Base-by-base conservation (phyloP, 2,797 vertebrate genomes). In the Pterois miles region DNA sequence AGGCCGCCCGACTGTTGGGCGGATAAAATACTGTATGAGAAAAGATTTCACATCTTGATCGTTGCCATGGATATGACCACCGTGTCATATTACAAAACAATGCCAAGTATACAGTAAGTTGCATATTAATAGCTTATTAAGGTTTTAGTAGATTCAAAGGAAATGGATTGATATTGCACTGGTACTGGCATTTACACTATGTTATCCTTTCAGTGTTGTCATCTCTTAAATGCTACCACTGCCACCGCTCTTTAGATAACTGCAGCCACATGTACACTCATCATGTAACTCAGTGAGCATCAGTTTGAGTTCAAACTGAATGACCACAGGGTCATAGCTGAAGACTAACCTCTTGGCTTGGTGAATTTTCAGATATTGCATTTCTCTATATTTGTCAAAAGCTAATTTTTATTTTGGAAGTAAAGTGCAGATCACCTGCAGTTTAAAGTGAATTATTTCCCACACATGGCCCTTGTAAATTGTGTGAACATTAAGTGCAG, bases 391-490 rank as follows among this genome's bases (percentile, higher is more conserved):
- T 54, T 60, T 25, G 12, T 56, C 31, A 31, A 59, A 36, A 78
- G 27, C 22, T 13, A 5, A 11, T 78, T 59, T 76, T 72, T 79
- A 40, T 63, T 64, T 20, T 58, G 2, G 11, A 59, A 22, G 14
- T 23, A 31, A 27, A 65, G 13, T 65, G 38, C 5, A 31, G 33
- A 23, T 48, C 34, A 33, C n/a, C 4, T 57, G 27, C 13, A 67
- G 22, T 75, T 46, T 67, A 60, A 48, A 58, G 33, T 72, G 46
- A 74, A 59, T 71, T 5, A 58, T 68, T 65, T 65, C 62, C n/a
- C 27, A 63, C 53, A 65, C 36, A 36, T 33, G 14, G 22, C 64
- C 43, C 20, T 25, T 46, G 11, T 11, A 64, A 34, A 66, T 65
- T 40, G 11, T 71, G 23, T 31, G n/a, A 81, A 71, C 23, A 68